Conservation (phyloP, 2,888 invertebrate species). For the Lasius fuliginosus region DNA sequence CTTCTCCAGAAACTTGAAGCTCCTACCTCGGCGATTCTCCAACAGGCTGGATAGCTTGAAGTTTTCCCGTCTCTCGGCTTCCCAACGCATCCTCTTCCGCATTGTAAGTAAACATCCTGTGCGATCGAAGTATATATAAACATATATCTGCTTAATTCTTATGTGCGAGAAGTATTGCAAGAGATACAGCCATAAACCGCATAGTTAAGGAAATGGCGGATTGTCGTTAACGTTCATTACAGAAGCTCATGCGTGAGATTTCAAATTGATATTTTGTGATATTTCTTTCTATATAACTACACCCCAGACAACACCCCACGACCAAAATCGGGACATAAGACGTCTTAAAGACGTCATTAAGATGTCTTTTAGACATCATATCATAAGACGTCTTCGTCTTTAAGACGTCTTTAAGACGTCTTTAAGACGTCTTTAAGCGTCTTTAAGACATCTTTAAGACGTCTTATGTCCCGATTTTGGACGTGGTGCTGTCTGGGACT, state of each 20-base stretch:
- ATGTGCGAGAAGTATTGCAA: neutral
- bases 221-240: neutral
- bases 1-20: conserved; percentile 86
- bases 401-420: too few relatives aligned
- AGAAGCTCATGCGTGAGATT: neutral
- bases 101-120: conserved; percentile 83
- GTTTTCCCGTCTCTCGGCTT: conserved; percentile 83
- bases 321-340: too few relatives aligned
- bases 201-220: neutral
- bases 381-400: too few relatives aligned
- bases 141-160: neutral
- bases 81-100: conserved; percentile 80
- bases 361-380: too few relatives aligned
- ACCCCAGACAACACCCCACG: neutral
- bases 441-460: too few relatives aligned
- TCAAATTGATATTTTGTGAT: neutral
- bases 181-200: neutral
- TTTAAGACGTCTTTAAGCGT: too few relatives aligned
- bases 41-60: conserved; percentile 90
- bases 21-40: conserved; percentile 87
- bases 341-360: too few relatives aligned
- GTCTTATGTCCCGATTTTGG: too few relatives aligned
- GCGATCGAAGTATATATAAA: conserved; percentile 11
- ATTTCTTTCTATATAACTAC: neutral
- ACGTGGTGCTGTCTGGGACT: neutral